Conservation (phyloP, 2,113 vertebrate species). For the Tringa solitaria region DNA sequence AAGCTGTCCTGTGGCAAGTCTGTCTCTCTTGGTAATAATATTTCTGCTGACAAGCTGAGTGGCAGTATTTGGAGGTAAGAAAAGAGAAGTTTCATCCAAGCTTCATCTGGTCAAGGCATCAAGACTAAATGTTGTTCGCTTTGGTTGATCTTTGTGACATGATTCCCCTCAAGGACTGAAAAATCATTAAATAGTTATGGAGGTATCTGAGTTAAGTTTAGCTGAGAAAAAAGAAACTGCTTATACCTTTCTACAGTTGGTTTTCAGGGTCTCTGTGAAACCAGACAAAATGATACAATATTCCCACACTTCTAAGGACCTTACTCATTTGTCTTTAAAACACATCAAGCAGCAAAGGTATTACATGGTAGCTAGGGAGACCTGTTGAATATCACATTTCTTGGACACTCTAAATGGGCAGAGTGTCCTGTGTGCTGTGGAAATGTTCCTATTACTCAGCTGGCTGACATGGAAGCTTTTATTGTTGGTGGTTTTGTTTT, state of each 20-base stretch:
- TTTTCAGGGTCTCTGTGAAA: neutral
- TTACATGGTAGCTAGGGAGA: neutral
- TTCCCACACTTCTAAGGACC: neutral
- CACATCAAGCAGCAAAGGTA: neutral
- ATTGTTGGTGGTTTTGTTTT: slow-evolving; percentile 51
- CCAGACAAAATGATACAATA: neutral
- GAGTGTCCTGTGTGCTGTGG: neutral
- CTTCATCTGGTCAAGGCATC: neutral
- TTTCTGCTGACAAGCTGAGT: neutral
- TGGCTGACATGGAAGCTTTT: slow-evolving; percentile 36
- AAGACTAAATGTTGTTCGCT: neutral
- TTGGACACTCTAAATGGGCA: neutral
- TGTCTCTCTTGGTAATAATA: neutral
- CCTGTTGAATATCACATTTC: neutral
- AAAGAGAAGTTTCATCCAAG: neutral
- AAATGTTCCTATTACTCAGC: slow-evolving; percentile 46
- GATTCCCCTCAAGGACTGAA: neutral
- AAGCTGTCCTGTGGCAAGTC: neutral
- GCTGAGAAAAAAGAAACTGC: neutral
- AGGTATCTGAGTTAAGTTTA: neutral
- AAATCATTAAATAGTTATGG: neutral
- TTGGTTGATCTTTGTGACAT: neutral
- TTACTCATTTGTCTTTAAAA: neutral
- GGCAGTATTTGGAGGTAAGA: neutral
- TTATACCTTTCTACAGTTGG: neutral